Percentiles rank a stretch among this genome's conserved stretches.
Conservation (phyloP, 2,888 invertebrate species). For the Lissonota sp. region DNA sequence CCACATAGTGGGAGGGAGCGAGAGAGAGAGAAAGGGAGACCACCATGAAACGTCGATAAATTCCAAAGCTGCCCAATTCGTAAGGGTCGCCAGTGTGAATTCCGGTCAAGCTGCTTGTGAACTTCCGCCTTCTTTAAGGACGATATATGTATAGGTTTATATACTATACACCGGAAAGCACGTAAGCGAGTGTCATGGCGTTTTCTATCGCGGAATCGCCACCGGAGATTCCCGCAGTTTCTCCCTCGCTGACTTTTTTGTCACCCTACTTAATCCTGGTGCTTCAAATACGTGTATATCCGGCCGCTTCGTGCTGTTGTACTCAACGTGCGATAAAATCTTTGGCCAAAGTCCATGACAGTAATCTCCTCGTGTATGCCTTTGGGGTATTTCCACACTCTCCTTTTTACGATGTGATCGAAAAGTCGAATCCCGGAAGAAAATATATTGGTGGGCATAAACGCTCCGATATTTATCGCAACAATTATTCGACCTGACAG, state of each 20-base stretch:
- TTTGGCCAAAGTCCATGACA: background rate
- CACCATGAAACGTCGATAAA: slow-evolving; percentile 55
- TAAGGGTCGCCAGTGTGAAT: slow-evolving; percentile 43
- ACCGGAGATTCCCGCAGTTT: slow-evolving; percentile 18
- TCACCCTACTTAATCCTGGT: slow-evolving; percentile 33
- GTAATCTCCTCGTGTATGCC: slow-evolving; percentile 1
- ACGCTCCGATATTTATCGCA: too few species aligned
- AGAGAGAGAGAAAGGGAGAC: background rate
- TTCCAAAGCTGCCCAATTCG: slow-evolving; percentile 49
- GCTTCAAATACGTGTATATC: slow-evolving; percentile 26
- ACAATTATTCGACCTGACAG: too few species aligned
- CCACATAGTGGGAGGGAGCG: background rate
- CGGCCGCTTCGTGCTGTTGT: background rate
- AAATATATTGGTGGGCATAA: background rate
- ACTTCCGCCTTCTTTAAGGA: slow-evolving; percentile 42
- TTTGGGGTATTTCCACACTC: background rate
- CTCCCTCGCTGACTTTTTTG: slow-evolving; percentile 17
- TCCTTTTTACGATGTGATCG: slow-evolving; percentile 14
- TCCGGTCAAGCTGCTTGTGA: slow-evolving; percentile 55
- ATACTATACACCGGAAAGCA: background rate
- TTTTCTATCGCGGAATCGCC: slow-evolving; percentile 9
- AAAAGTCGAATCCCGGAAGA: background rate
- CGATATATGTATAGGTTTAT: slow-evolving; percentile 1
- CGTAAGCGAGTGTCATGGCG: slow-evolving; percentile 3
- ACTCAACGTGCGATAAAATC: slow-evolving; percentile 26